Conservation (phyloP, 2,113 vertebrate genomes). For the Planiliza haematocheilus region DNA sequence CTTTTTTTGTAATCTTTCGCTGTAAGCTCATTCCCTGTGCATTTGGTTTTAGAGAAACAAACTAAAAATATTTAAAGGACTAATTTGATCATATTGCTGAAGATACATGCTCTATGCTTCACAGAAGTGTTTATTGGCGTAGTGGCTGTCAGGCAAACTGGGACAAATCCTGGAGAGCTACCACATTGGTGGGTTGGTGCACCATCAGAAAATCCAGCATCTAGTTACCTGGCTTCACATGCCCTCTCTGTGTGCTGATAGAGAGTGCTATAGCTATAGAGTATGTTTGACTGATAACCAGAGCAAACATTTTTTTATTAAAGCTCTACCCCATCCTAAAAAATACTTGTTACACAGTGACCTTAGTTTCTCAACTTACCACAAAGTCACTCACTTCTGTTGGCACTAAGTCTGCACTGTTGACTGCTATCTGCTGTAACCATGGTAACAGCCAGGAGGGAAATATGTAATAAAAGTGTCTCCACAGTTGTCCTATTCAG, state of each 20-base stretch:
- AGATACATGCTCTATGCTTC: background rate
- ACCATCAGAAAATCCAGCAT: too few relatives aligned
- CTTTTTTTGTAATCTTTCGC: conserved; percentile 41
- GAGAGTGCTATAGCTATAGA: too few relatives aligned
- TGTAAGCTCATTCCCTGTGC: conserved; percentile 14
- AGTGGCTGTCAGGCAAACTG: too few relatives aligned
- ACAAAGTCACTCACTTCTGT: background rate
- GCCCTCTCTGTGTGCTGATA: too few relatives aligned
- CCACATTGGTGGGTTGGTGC: too few relatives aligned
- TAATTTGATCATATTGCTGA: background rate
- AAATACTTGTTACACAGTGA: background rate
- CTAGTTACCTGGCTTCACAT: too few relatives aligned
- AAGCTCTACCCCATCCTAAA: too few relatives aligned
- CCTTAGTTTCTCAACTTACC: background rate
- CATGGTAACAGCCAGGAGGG: conserved; percentile 4
- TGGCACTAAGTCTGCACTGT: background rate
- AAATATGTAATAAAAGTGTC: background rate
- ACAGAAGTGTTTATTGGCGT: too few relatives aligned
- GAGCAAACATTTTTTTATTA: too few relatives aligned
- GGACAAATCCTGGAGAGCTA: too few relatives aligned
- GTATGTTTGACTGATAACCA: too few relatives aligned
- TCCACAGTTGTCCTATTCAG: too few relatives aligned
- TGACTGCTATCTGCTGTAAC: conserved; percentile 13
- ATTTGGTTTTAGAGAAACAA: conserved; percentile 22
- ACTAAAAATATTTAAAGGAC: background rate